Conservation (phyloP, 2,113 vertebrate genomes). For the Paracanthobrama guichenoti region DNA sequence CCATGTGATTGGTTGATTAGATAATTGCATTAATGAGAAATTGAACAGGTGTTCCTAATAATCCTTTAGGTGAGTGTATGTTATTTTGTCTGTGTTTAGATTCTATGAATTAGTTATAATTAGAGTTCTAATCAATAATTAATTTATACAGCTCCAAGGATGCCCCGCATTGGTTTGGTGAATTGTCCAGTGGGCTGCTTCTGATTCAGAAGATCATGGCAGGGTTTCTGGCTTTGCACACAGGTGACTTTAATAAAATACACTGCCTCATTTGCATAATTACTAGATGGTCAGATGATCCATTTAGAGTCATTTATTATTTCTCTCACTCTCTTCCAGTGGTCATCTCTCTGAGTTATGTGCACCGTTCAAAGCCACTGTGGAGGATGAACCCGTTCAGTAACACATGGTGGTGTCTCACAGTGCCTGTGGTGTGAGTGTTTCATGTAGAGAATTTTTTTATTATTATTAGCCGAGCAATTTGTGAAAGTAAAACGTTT, state of each 20-base stretch:
- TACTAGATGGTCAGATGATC: background rate
- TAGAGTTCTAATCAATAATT: background rate
- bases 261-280: background rate
- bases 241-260: conserved; percentile 74
- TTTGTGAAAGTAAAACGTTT: background rate
- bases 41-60: no score
- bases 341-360: conserved; percentile 94
- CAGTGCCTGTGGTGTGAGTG: conserved; percentile 92
- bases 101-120: background rate
- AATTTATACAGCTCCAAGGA: conserved; percentile 67
- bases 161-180: conserved; percentile 84
- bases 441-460: background rate
- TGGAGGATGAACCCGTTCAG: conserved; percentile 96
- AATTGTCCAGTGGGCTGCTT: conserved; percentile 88
- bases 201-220: conserved; percentile 93
- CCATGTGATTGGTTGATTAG: no score
- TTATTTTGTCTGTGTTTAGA: background rate
- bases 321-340: conserved; percentile 69
- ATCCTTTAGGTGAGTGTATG: no score
- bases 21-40: no score
- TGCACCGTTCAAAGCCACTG: conserved; percentile 93
- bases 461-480: background rate
- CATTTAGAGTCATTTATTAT: background rate
- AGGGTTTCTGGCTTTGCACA: conserved; percentile 90
- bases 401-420: conserved; percentile 94